phyloP scores from a whole-genome alignment of 2,113 vertebrate genomes.

The Spea bombifrons region DNA sequence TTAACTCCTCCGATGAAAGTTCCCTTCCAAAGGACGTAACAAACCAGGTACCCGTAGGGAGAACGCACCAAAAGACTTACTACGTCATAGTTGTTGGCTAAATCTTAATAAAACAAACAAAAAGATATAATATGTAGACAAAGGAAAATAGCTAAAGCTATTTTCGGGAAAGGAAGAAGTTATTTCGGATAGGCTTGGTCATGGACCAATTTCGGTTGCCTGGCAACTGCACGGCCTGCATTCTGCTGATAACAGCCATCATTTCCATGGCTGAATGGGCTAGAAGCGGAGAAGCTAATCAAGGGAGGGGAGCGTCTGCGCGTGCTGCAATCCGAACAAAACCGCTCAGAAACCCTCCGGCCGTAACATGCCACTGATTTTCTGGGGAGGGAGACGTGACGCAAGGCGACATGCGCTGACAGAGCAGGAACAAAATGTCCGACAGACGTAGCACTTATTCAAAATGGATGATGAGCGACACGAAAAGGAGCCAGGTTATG shows the following conservation, averaged over 20 bases:
- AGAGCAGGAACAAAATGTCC: conserved; percentile 21
- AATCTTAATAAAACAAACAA: too few relatives aligned
- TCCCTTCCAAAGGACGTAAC: too few relatives aligned
- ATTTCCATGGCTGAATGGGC: conserved; percentile 68
- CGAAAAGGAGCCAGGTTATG: neutral
- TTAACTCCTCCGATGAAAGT: too few relatives aligned
- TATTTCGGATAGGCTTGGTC: conserved; percentile 39
- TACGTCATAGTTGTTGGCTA: too few relatives aligned
- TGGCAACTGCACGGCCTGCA: conserved; percentile 71
- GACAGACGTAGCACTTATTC: conserved; percentile 2
- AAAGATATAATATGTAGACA: too few relatives aligned
- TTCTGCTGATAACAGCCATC: conserved; percentile 74
- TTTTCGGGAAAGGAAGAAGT: conserved; percentile 29
- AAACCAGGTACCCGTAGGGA: too few relatives aligned
- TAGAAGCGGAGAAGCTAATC: conserved; percentile 60
- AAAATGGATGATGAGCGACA: neutral
- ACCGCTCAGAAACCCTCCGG: conserved; percentile 42
- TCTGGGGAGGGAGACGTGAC: neutral
- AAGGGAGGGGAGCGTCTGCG: conserved; percentile 52
- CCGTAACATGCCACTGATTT: conserved; percentile 10
- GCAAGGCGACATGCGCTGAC: conserved; percentile 8
- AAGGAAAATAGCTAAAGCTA: conserved; percentile 29
- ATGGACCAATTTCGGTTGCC: conserved; percentile 70
- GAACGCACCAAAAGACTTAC: too few relatives aligned
- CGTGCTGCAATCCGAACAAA: conserved; percentile 43